Conservation (phyloP, 2,888 invertebrate species). For the Sclerodermus sp. region DNA sequence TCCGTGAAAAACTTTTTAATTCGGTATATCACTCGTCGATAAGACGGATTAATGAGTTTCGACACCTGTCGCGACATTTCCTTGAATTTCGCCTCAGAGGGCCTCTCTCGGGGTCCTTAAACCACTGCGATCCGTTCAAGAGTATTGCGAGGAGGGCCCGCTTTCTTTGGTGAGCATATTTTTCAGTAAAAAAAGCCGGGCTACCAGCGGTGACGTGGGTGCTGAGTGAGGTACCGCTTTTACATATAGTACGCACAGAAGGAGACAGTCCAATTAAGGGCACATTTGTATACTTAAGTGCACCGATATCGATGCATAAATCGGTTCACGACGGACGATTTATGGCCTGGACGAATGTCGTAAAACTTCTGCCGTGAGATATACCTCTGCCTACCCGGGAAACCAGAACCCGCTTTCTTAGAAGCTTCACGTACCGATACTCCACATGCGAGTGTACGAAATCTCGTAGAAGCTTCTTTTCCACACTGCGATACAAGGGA, state of each 20-base stretch:
- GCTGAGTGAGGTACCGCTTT: slow-evolving; percentile 32
- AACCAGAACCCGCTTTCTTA: neutral
- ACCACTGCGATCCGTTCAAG: neutral
- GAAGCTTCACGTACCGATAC: neutral
- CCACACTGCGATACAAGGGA: neutral
- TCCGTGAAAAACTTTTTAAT: too few relatives aligned
- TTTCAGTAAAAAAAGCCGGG: slow-evolving; percentile 27
- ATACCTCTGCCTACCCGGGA: slow-evolving; percentile 5
- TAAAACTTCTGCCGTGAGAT: slow-evolving; percentile 38
- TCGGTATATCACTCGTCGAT: neutral
- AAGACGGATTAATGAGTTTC: slow-evolving; percentile 5
- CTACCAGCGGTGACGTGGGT: slow-evolving; percentile 34
- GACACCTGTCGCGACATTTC: slow-evolving; percentile 11
- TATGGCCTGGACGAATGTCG: slow-evolving; percentile 43
- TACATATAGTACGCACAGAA: slow-evolving; percentile 30
- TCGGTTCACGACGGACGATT: slow-evolving; percentile 39
- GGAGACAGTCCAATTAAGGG: slow-evolving; percentile 48
- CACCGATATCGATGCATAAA: slow-evolving; percentile 45
- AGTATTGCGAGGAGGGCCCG: slow-evolving; percentile 13
- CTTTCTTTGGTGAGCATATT: slow-evolving; percentile 28
- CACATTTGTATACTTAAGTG: slow-evolving; percentile 46
- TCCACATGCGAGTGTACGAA: slow-evolving; percentile 1
- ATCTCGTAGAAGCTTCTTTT: neutral
- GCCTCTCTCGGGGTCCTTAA: too few relatives aligned
- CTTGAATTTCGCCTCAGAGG: slow-evolving; percentile 4